Percentiles rank a stretch among this genome's conserved stretches.
phyloP scores from a whole-genome alignment of 2,797 vertebrate species.

The Siniperca undulata region DNA sequence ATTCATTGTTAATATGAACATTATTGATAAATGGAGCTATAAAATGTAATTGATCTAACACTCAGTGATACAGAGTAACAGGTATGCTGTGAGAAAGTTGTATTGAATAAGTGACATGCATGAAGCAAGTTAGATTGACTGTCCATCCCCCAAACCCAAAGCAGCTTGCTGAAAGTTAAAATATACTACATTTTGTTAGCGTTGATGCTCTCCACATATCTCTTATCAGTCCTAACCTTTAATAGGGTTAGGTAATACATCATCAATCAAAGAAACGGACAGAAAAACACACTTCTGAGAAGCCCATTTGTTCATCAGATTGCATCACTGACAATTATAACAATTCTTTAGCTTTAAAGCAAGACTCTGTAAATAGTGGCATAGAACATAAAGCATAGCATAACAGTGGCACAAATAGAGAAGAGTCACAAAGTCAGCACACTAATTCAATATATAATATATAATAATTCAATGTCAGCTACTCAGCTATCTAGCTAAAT shows the following conservation, averaged over 20 bases:
- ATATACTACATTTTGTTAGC: conserved; percentile 25
- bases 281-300: neutral
- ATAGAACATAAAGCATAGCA: too few relatives aligned
- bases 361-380: neutral
- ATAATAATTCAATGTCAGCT: too few relatives aligned
- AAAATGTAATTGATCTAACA: neutral
- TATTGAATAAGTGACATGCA: neutral
- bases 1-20: neutral
- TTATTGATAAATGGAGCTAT: neutral
- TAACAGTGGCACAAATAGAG: too few relatives aligned
- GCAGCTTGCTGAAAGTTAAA: conserved; percentile 23
- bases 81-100: neutral
- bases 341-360: neutral
- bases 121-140: neutral
- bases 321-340: neutral
- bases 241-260: neutral
- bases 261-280: neutral
- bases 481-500: too few relatives aligned
- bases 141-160: neutral
- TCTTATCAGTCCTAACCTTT: neutral
- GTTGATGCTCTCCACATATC: neutral
- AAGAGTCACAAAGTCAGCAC: too few relatives aligned
- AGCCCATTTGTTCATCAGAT: neutral
- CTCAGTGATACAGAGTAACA: neutral
- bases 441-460: too few relatives aligned